Evolutionary conservation across 2,888 invertebrate species (phyloP), one percentile per base, ranked within the genome.

Genomic region (Griposia aprilina): DNA sequence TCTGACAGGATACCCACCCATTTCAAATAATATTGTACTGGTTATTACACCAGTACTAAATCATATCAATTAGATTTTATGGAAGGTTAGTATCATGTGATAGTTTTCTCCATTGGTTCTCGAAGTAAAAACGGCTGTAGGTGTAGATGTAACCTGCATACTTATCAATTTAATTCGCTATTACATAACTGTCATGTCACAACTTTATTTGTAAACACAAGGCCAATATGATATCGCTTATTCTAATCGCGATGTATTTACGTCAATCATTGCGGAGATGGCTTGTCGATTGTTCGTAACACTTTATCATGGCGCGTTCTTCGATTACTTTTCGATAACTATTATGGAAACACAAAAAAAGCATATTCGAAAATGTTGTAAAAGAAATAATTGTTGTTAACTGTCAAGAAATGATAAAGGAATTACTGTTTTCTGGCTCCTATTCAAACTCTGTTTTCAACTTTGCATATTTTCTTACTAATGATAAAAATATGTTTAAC

Each of bases 401-500:
- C 23, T 36, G 48, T 20, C 30, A 45, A 45, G 45, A 45, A 45
- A 20, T 55, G 0, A n/a, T 11, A 1, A 50, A 63, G 1, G 1
- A 15, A 52, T 15, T 2, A 52, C 6, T 55, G 20, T 26, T 41
- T 26, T 11, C 15, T 45, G 11, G 13, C 8, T 57, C 13, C 1
- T 57, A 59, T 11, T 70, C 30, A 26, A 62, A 36, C 15, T 8
- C 65, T 17, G 41, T 66, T 45, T 15, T 45, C 10, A 45, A 66
- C n/a, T 45, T 45, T 66, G 20, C 26, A 26, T 48, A 26, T 45
- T 15, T 48, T 67, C 20, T 13, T 20, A 26, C 20, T 20, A 13
- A 67, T 48, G 48, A 26, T 50, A 7, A 50, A 48, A 20, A 4
- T 48, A 50, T 13, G 4, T 30, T 50, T 15, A 41, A 69, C 93